Evolutionary conservation across 1,140 invertebrate species (phyloP).

Genomic region (Drosophila tani): DNA sequence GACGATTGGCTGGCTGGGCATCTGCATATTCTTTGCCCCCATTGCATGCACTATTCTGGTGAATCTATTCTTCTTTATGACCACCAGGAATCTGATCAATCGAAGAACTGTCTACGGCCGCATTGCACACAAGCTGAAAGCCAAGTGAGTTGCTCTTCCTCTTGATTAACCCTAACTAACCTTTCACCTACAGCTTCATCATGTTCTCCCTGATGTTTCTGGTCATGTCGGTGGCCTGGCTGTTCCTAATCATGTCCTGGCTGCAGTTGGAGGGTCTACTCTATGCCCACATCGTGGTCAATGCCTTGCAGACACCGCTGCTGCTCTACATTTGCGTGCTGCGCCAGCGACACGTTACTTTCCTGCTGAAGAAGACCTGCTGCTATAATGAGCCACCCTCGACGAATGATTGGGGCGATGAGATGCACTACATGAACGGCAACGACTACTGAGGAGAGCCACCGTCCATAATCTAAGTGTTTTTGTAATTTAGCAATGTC

Average conservation of each 20-base stretch:
- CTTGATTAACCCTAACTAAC: background rate
- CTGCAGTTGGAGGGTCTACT: slow-evolving; percentile 89
- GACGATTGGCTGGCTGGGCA: slow-evolving; percentile 91
- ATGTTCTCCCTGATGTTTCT: slow-evolving; percentile 91
- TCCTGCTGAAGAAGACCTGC: slow-evolving; percentile 91
- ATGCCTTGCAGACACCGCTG: slow-evolving; percentile 89
- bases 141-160: slow-evolving; percentile 86
- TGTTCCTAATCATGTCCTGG: slow-evolving; percentile 91
- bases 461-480: slow-evolving; percentile 58
- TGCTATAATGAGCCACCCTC: slow-evolving; percentile 89
- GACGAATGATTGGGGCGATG: slow-evolving; percentile 93
- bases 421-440: slow-evolving; percentile 93
- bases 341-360: slow-evolving; percentile 91
- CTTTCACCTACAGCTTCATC: slow-evolving; percentile 88
- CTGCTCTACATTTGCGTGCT: slow-evolving; percentile 91
- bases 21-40: slow-evolving; percentile 92
- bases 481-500: slow-evolving; percentile 74
- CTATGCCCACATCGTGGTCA: slow-evolving; percentile 90
- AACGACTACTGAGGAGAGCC: slow-evolving; percentile 86
- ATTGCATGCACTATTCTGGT: slow-evolving; percentile 91
- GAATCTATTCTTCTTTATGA: slow-evolving; percentile 91
- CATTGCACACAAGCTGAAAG: slow-evolving; percentile 93
- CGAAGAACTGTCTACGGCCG: slow-evolving; percentile 92
- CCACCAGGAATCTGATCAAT: slow-evolving; percentile 91
- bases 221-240: slow-evolving; percentile 90